Conservation (phyloP, 37 sponge, comb jelly and placozoan genomes). For the Aplysina aerophoba region DNA sequence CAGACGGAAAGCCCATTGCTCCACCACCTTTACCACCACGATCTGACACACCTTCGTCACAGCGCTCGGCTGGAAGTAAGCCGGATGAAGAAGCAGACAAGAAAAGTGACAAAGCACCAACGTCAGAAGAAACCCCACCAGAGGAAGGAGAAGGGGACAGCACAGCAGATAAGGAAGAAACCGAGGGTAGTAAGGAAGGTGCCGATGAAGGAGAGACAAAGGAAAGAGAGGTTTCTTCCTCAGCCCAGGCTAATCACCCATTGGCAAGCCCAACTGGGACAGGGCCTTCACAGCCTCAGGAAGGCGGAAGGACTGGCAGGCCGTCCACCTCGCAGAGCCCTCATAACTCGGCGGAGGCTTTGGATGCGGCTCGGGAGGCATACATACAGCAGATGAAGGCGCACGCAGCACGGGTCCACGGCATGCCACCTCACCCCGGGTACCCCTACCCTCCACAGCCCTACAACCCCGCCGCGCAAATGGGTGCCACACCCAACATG, state of each 20-base stretch:
- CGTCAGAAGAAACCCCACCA: not conserved
- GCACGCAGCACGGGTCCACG: not conserved
- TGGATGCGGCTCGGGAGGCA: not conserved
- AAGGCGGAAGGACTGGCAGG: too few relatives aligned
- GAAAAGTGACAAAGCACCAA: not conserved
- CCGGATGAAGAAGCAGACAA: slow-evolving; percentile 19
- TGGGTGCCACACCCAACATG: not conserved
- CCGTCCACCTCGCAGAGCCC: not conserved
- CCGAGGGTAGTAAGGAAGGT: slow-evolving; percentile 10
- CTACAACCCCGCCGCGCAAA: not conserved
- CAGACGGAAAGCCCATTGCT: slow-evolving; percentile 21
- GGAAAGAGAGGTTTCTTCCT: too few relatives aligned
- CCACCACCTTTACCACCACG: not conserved
- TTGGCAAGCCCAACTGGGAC: too few relatives aligned
- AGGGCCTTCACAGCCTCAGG: too few relatives aligned
- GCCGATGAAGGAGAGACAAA: not conserved
- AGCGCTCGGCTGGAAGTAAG: not conserved
- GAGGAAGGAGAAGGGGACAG: not conserved
- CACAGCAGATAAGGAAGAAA: not conserved
- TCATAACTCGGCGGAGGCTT: not conserved
- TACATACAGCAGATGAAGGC: slow-evolving; percentile 20
- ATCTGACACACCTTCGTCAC: slow-evolving; percentile 8
- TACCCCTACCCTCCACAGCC: slow-evolving; percentile 19
- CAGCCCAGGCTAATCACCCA: too few relatives aligned
- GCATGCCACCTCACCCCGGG: not conserved